These are phyloP conservation scores for Temnothorax unifasciatus DNA, from an alignment of 2,888 invertebrate genomes.

Conservation along the genomic window DNA sequence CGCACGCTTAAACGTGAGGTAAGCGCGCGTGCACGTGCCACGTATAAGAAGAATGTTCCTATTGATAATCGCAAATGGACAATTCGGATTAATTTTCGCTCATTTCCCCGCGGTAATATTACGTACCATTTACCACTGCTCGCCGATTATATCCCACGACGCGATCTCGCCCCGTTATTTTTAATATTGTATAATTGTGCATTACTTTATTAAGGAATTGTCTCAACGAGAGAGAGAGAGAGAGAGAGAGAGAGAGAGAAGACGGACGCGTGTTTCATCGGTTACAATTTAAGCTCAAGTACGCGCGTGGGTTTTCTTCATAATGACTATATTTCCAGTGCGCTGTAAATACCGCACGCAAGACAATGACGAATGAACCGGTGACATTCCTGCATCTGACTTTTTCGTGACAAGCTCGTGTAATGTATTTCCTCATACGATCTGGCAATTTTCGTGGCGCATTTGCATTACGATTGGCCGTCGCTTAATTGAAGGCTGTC, in stretches of 20 bases:
- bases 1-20: constrained; percentile 44
- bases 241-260: background rate
- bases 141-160: background rate
- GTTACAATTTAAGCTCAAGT: constrained; percentile 21
- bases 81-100: background rate
- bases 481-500: constrained; percentile 48
- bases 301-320: constrained; percentile 3
- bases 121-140: background rate
- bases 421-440: constrained; percentile 25
- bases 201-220: constrained; percentile 20
- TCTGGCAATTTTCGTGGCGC: constrained; percentile 25
- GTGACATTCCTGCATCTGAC: constrained; percentile 41
- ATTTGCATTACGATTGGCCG: constrained; percentile 37
- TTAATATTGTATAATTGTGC: constrained; percentile 32
- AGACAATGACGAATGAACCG: constrained; percentile 43
- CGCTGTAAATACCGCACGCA: constrained; percentile 33
- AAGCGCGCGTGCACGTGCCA: constrained; percentile 49
- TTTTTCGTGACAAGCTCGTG: constrained; percentile 29
- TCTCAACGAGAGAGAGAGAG: no score
- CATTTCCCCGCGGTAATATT: background rate
- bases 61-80: constrained; percentile 23
- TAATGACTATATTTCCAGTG: constrained; percentile 15
- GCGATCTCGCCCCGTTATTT: background rate
- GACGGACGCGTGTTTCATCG: background rate
- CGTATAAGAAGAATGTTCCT: constrained; percentile 37